Percentiles rank a stretch among this genome's conserved stretches.
Evolutionary conservation across 53 echinoderm and acorn worm genomes (phyloP).

Genomic region (Astropecten irregularis): DNA sequence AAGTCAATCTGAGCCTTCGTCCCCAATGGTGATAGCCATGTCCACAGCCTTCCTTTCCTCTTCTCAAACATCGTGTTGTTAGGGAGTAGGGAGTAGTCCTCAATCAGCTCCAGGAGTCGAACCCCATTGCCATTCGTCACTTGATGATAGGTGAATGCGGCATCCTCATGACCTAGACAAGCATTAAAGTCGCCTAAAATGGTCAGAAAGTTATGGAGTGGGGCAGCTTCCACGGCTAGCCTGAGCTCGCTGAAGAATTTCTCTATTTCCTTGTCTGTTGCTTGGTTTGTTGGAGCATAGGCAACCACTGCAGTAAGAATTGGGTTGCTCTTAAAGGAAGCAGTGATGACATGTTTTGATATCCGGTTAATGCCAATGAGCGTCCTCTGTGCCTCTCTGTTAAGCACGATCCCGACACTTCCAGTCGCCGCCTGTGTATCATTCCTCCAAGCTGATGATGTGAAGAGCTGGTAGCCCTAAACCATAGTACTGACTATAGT

Average conservation of each 20-base stretch:
- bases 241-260: neutral
- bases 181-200: neutral
- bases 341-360: conserved; percentile 5
- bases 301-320: conserved; percentile 15
- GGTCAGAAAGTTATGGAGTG: neutral
- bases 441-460: conserved; percentile 15
- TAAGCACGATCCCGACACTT: conserved; percentile 9
- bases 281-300: conserved; percentile 5
- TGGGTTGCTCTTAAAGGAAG: conserved; percentile 16
- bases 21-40: conserved; percentile 7
- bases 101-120: conserved; percentile 24
- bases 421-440: conserved; percentile 19
- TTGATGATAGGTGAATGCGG: conserved; percentile 43
- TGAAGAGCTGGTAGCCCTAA: conserved; percentile 9
- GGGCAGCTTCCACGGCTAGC: neutral
- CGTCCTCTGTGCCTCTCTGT: conserved; percentile 12
- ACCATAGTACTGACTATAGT: neutral
- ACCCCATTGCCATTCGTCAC: conserved; percentile 41
- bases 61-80: conserved; percentile 43
- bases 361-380: neutral
- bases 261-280: neutral
- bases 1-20: conserved; percentile 52
- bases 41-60: conserved; percentile 52
- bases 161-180: conserved; percentile 11
- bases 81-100: conserved; percentile 38